phyloP scores from a whole-genome alignment of 2,888 invertebrate species.

The Harpalus rufipes region DNA sequence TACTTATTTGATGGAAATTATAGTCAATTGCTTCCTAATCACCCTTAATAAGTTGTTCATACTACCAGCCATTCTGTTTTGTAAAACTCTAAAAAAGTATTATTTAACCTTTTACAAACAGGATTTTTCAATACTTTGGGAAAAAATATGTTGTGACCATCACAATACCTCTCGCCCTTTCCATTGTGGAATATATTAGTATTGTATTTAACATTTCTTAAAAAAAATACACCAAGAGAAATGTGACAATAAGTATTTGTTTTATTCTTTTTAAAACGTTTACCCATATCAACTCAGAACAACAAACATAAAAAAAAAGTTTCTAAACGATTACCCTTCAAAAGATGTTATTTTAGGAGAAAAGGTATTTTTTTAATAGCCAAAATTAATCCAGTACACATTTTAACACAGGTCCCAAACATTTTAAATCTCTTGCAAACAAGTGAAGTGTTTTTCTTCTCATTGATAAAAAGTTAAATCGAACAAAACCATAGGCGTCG shows the following conservation, averaged over 20 bases:
- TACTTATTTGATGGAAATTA: too few relatives aligned
- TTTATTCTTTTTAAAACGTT: not conserved
- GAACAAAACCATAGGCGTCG: slow-evolving; percentile 1
- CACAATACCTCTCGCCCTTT: too few relatives aligned
- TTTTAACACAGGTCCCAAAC: slow-evolving; percentile 38
- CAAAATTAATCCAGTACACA: slow-evolving; percentile 12
- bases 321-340: not conserved
- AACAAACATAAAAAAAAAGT: slow-evolving; percentile 3
- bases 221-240: too few relatives aligned
- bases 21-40: too few relatives aligned
- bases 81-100: too few relatives aligned
- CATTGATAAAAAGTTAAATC: not conserved
- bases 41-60: too few relatives aligned
- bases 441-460: slow-evolving; percentile 30
- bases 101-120: too few relatives aligned
- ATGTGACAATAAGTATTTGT: not conserved
- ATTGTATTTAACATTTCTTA: too few relatives aligned
- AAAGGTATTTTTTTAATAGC: slow-evolving; percentile 25
- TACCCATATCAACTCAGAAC: not conserved
- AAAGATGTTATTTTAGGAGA: slow-evolving; percentile 17
- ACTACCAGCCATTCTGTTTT: too few relatives aligned
- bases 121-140: too few relatives aligned
- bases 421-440: slow-evolving; percentile 46
- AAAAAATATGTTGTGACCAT: too few relatives aligned
- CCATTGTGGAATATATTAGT: too few relatives aligned